A percentile compares a stretch with the other conserved stretches of the same genome.
These are phyloP conservation scores for Brenthis daphne DNA, from an alignment of 2,888 invertebrate genomes.

Conservation along the genomic window DNA sequence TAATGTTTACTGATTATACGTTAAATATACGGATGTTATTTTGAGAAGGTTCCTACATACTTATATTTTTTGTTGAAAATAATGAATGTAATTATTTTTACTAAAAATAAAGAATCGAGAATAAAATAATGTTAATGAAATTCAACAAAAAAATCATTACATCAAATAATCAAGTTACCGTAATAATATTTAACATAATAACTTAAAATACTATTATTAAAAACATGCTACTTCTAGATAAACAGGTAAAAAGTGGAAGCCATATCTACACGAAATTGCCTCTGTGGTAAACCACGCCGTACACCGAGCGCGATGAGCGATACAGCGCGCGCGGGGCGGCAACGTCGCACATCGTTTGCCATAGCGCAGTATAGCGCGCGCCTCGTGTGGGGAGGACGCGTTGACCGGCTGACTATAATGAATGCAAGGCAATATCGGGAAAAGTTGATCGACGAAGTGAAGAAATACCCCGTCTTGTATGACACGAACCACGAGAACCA, in stretches of 20 bases:
- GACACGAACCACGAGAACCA: slow-evolving; percentile 73
- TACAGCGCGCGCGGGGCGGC: slow-evolving; percentile 54
- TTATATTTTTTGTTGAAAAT: too few species aligned
- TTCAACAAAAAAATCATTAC: too few species aligned
- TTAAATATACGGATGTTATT: too few species aligned
- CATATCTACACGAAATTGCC: slow-evolving; percentile 17
- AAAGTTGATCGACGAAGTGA: slow-evolving; percentile 71
- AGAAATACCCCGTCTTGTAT: slow-evolving; percentile 70
- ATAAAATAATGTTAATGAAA: background rate
- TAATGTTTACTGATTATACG: too few species aligned
- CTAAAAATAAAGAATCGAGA: too few species aligned
- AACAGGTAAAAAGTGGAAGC: background rate
- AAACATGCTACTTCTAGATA: background rate
- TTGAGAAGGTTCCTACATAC: too few species aligned
- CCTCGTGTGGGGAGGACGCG: slow-evolving; percentile 54
- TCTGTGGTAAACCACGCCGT: slow-evolving; percentile 57
- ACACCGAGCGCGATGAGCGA: slow-evolving; percentile 62
- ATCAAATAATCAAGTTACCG: background rate
- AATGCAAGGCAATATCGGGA: slow-evolving; percentile 60
- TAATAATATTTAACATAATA: background rate
- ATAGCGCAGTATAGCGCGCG: slow-evolving; percentile 69
- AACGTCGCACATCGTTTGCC: slow-evolving; percentile 54
- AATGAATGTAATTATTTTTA: too few species aligned
- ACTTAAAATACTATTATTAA: background rate
- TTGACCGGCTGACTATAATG: slow-evolving; percentile 44